Evolutionary conservation across 2,113 vertebrate species (phyloP).

Genomic region (Bucco capensis): DNA sequence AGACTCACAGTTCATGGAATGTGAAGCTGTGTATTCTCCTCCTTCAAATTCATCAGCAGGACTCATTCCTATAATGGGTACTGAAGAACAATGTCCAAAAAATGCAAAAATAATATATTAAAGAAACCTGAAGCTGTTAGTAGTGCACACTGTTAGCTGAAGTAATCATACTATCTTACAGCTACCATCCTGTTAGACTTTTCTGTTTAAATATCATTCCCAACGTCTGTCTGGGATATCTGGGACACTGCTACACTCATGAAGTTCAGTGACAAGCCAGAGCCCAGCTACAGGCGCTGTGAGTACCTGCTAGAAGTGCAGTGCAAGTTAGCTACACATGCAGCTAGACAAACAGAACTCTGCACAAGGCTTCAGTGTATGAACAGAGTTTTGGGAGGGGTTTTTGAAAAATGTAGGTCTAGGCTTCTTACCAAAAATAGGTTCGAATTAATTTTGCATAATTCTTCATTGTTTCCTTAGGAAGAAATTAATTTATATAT

Average conservation of each 20-base stretch:
- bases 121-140: neutral
- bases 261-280: neutral
- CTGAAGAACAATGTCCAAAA: neutral
- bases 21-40: slow-evolving; percentile 3
- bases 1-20: neutral
- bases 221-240: neutral
- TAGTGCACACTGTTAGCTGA: neutral
- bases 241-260: neutral
- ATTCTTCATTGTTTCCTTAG: neutral
- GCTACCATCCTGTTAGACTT: neutral
- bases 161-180: neutral
- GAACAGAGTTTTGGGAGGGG: neutral
- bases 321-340: neutral
- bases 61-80: neutral
- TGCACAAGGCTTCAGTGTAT: neutral
- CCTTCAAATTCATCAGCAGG: slow-evolving; percentile 14
- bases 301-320: neutral
- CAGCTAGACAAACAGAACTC: neutral
- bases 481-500: neutral
- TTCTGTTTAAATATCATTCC: neutral
- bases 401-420: neutral
- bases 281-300: neutral
- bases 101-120: neutral
- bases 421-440: neutral
- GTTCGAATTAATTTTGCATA: neutral